Evolutionary conservation across 64 coral and sea anemone species (phyloP), one percentile per base, ranked within the genome.

Genomic region (Cladopsammia gracilis): DNA sequence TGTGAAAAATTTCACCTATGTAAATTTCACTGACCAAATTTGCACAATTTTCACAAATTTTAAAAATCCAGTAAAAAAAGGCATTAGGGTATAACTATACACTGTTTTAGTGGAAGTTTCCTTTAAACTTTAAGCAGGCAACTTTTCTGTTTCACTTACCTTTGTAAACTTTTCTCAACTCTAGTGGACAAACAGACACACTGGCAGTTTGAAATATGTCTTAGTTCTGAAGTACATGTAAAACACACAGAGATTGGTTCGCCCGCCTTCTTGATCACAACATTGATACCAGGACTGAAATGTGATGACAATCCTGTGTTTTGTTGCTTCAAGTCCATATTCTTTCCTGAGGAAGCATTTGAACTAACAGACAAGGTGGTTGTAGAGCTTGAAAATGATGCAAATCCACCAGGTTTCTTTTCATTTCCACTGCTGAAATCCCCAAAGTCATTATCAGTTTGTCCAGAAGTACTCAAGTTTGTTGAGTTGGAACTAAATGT

Each of bases 181-280:
- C n/a, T 44, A 48, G 42, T 47, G 12, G 45, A 84, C 18, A 84
- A 67, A 62, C 51, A n/a, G 50, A 24, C 62, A 51, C 80, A 67
- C 0, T 84, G 80, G 4, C 43, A 24, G 10, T 14, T 16, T 49
- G 62, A 62, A 66, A 24, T 12, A 47, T 49, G 34, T 16, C 19
- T 84, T 43, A n/a, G 60, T 62, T 84, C 80, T 24, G 62, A 67
- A 4, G 14, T 34, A 34, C 34, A 34, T 34, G 34, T 50, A 62
- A 84, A 84, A 44, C 62, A 84, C 18, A 23, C 19, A 4, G 80
- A 84, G 12, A 84, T 13, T 23, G 61, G 19, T 50, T 84, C 80
- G n/a, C 34, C 45, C 7, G n/a, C 80, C 46, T 68, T 19, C 43
- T 67, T 68, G 43, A 84, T 84, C 10, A 44, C 3, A 25, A 84